phyloP scores from a whole-genome alignment of 1,140 invertebrate species.

The Campoletis sonorensis region DNA sequence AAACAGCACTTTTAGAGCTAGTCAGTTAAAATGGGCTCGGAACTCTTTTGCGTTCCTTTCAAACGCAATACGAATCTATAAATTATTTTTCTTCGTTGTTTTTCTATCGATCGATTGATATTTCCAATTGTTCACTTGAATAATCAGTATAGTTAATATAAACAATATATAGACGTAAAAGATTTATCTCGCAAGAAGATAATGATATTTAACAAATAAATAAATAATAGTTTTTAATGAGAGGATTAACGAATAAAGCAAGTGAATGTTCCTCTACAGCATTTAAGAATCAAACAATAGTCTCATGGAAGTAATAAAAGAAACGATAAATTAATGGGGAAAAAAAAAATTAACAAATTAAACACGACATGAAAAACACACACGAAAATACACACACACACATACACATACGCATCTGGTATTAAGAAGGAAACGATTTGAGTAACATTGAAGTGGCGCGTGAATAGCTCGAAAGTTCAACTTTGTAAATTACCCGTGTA shows the following conservation, averaged over 20 bases:
- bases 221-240: constrained; percentile 41
- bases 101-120: constrained; percentile 55
- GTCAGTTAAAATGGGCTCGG: constrained; percentile 50
- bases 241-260: constrained; percentile 66
- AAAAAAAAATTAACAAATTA: not conserved
- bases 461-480: constrained; percentile 62
- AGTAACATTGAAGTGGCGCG: constrained; percentile 54
- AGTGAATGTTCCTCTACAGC: constrained; percentile 78
- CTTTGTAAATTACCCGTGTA: constrained; percentile 72
- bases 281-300: constrained; percentile 77
- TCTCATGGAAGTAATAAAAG: constrained; percentile 61
- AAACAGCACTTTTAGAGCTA: constrained; percentile 48
- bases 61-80: constrained; percentile 42
- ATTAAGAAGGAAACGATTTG: constrained; percentile 71
- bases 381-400: not conserved
- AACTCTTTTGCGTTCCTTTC: constrained; percentile 50
- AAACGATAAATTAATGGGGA: constrained; percentile 37
- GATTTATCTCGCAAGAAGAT: constrained; percentile 62
- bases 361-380: not conserved
- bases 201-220: constrained; percentile 60
- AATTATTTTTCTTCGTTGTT: constrained; percentile 29
- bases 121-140: constrained; percentile 42
- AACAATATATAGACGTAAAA: constrained; percentile 60
- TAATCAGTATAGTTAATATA: constrained; percentile 59
- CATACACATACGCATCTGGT: constrained; percentile 63